Evolutionary conservation across 92 coral and sea anemone genomes (phyloP), one percentile per base, ranked within the genome.

Genomic region (Porites rus): DNA sequence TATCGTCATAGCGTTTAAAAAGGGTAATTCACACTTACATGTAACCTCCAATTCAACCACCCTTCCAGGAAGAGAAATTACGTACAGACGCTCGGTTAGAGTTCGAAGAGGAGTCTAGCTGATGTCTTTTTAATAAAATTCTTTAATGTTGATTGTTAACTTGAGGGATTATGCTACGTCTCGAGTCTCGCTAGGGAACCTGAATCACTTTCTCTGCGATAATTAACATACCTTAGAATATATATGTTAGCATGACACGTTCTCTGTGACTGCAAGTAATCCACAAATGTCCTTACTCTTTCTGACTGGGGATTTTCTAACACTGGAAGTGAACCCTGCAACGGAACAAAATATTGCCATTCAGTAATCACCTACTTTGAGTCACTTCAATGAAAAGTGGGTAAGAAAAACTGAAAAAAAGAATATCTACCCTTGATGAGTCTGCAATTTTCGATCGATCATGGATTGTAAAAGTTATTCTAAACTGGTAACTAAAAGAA

Each of bases 251-350:
- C 90, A 67, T 97, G 97, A 77, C 98, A 95, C 3, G 94, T 92
- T 72, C 99, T 86, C 70, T 93, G 96, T 60, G 94, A 88, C 82
- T 97, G 99, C 28, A 97, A 84, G 86, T 92, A 93, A 83, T 95
- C 98, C 60, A 95, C 75, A 62, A 97, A 93, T 43, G 81, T 86
- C 58, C 99, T 92, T 61, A 95, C 96, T 79, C 93, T 92, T 80
- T 85, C 93, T 8, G 98, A 95, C 51, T 93, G 79, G 20, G 93
- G 88, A 76, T 95, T 97, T 80, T 95, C 97, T 53, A 97, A 85
- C 75, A 83, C 96, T 17, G 99, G 99, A 54, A 97, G 86, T 11
- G 98, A 88, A 54, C 90, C 99, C 99, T 97, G 85, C 7, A 77
- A 90, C n/a, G 22, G 77, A 10, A 70, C 13, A 14, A 81, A 72